These are phyloP conservation scores for Drosophila pachea DNA, from an alignment of 1,140 invertebrate genomes.

Conservation along the genomic window DNA sequence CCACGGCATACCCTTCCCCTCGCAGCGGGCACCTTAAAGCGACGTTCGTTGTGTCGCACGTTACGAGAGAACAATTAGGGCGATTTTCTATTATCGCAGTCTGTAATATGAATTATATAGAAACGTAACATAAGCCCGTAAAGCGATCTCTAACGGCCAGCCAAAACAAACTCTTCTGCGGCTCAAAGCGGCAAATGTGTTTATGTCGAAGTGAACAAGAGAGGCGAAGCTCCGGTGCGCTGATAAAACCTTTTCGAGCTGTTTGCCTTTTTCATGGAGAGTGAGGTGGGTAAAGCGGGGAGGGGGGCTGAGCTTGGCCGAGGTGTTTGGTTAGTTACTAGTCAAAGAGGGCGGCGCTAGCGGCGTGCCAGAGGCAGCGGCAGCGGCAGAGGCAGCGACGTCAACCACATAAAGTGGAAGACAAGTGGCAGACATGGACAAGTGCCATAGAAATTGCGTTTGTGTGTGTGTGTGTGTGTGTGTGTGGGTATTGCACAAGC, in stretches of 20 bases:
- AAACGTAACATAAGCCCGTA: too few relatives aligned
- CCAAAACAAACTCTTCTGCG: too few relatives aligned
- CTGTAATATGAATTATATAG: too few relatives aligned
- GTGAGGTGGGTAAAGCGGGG: conserved; percentile 11
- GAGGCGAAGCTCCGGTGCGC: conserved; percentile 17
- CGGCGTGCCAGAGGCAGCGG: conserved; percentile 16
- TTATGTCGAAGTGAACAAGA: neutral
- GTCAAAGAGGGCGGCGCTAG: conserved; percentile 11
- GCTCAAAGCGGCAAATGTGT: neutral
- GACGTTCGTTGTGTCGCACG: neutral
- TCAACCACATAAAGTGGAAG: conserved; percentile 71
- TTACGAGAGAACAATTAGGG: neutral
- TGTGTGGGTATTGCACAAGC: conserved; percentile 61
- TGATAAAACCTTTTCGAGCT: conserved; percentile 8
- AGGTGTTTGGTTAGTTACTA: conserved; percentile 36
- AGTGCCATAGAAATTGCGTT: conserved; percentile 71
- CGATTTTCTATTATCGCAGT: too few relatives aligned
- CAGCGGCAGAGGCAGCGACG: conserved; percentile 32
- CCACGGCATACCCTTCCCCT: conserved; percentile 23
- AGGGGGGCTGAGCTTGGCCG: conserved; percentile 13
- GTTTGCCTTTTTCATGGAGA: conserved; percentile 16
- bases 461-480: conserved; percentile 25
- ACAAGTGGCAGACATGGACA: conserved; percentile 72
- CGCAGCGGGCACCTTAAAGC: neutral
- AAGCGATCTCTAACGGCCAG: too few relatives aligned